Conservation (phyloP, 2,888 invertebrate species). For the Scaptomyza tumidula region DNA sequence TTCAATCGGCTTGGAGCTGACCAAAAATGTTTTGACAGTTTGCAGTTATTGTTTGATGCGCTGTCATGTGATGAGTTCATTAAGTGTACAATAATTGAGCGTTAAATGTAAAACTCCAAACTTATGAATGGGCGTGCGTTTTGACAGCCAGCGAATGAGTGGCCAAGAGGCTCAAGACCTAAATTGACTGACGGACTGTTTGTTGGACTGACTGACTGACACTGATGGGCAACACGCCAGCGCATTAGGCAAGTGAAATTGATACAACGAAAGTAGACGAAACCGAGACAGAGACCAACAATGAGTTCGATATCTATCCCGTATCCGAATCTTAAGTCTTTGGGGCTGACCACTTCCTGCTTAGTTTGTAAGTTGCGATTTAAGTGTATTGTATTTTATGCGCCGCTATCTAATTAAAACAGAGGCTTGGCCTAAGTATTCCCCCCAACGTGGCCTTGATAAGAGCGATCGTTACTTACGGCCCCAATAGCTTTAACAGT, state of each 20-base stretch:
- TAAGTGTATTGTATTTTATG: constrained; percentile 72
- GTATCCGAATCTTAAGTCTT: constrained; percentile 18
- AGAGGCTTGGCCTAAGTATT: constrained; percentile 64
- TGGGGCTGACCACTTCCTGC: constrained; percentile 64
- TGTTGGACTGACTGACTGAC: constrained; percentile 48
- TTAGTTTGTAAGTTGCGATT: constrained; percentile 46
- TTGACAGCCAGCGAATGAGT: constrained; percentile 56
- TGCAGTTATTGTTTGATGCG: constrained; percentile 79
- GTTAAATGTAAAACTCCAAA: constrained; percentile 62
- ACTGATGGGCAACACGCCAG: constrained; percentile 55
- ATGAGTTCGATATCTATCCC: constrained; percentile 1
- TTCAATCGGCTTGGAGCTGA: constrained; percentile 40
- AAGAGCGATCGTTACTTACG: constrained; percentile 36
- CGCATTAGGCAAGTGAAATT: constrained; percentile 66
- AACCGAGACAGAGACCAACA: constrained; percentile 27
- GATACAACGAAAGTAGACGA: constrained; percentile 73
- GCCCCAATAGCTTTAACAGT: constrained; percentile 45
- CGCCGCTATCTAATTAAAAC: constrained; percentile 72
- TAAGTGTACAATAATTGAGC: constrained; percentile 80
- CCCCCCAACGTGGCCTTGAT: constrained; percentile 64
- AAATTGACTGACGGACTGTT: constrained; percentile 28
- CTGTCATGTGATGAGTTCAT: constrained; percentile 82
- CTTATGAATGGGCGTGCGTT: constrained; percentile 76
- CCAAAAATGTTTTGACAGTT: constrained; percentile 79
- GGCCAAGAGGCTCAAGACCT: constrained; percentile 13